phyloP scores from a whole-genome alignment of 2,888 invertebrate species.

The Argyra leucocephala region DNA sequence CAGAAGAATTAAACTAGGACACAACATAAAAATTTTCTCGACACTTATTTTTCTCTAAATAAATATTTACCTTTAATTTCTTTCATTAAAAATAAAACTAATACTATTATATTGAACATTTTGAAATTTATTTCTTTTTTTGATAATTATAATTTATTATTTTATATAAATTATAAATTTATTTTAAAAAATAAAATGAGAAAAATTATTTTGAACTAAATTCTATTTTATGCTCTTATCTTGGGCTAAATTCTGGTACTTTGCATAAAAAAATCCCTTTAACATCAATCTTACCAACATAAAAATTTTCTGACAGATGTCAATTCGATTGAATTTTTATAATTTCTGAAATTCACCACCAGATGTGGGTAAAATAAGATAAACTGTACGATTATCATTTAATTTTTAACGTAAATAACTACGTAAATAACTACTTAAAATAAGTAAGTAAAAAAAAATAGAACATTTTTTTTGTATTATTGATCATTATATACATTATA shows the following conservation, averaged over 20 bases:
- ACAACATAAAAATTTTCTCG: neutral
- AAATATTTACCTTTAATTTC: constrained; percentile 2
- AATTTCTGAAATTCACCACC: neutral
- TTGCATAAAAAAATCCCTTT: neutral
- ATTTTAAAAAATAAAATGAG: neutral
- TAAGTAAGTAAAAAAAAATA: too few species aligned
- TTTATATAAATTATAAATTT: neutral
- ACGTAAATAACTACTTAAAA: too few species aligned
- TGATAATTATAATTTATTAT: neutral
- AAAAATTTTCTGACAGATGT: neutral
- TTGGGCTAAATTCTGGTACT: neutral
- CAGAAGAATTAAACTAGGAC: constrained; percentile 1
- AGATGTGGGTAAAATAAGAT: too few species aligned
- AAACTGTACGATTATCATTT: too few species aligned
- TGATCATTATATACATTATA: too few species aligned
- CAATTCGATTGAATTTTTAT: neutral
- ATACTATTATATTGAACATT: neutral
- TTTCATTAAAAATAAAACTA: constrained; percentile 3
- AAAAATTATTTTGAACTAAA: neutral
- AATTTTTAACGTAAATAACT: too few species aligned
- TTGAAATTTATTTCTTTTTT: too few species aligned
- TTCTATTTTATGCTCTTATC: constrained; percentile 3
- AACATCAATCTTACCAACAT: neutral
- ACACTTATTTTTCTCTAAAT: neutral
- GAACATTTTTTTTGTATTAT: too few species aligned